Percentiles rank a stretch among this genome's conserved stretches.
phyloP scores from a whole-genome alignment of 37 sponge, comb jelly and placozoan species.

The Amphimedon queenslandica region DNA sequence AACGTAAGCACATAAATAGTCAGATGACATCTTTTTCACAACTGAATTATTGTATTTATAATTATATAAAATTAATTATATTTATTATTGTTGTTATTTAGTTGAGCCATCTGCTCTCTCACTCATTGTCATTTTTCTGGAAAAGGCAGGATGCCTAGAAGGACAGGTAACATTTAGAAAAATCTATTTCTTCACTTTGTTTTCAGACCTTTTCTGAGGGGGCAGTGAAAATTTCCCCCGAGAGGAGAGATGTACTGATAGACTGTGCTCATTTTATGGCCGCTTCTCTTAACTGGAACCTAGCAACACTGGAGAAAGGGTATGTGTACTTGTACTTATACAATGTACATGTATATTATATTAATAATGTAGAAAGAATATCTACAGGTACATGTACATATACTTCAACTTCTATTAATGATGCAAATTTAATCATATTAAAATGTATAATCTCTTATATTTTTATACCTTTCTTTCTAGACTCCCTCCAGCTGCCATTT shows the following conservation, averaged over 20 bases:
- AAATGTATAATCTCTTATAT: too few relatives aligned
- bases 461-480: slow-evolving; percentile 34
- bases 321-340: slow-evolving; percentile 7
- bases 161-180: slow-evolving; percentile 18
- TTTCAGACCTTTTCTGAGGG: background rate
- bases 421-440: too few relatives aligned
- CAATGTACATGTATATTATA: too few relatives aligned
- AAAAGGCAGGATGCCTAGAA: slow-evolving; percentile 54
- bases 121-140: slow-evolving; percentile 68
- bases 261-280: slow-evolving; percentile 60
- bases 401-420: too few relatives aligned
- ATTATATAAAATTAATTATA: background rate
- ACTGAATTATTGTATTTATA: too few relatives aligned
- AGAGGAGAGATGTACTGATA: slow-evolving; percentile 32
- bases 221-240: slow-evolving; percentile 7
- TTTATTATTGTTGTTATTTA: slow-evolving; percentile 2
- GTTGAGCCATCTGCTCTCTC: slow-evolving; percentile 58
- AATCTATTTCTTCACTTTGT: background rate
- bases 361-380: too few relatives aligned
- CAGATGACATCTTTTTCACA: background rate
- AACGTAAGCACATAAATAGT: slow-evolving; percentile 22
- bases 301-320: slow-evolving; percentile 34
- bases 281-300: slow-evolving; percentile 50
- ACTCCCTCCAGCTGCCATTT: slow-evolving; percentile 38
- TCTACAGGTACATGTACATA: too few relatives aligned